Evolutionary conservation across 2,113 vertebrate genomes (phyloP).

Genomic region (Aphyosemion australe): DNA sequence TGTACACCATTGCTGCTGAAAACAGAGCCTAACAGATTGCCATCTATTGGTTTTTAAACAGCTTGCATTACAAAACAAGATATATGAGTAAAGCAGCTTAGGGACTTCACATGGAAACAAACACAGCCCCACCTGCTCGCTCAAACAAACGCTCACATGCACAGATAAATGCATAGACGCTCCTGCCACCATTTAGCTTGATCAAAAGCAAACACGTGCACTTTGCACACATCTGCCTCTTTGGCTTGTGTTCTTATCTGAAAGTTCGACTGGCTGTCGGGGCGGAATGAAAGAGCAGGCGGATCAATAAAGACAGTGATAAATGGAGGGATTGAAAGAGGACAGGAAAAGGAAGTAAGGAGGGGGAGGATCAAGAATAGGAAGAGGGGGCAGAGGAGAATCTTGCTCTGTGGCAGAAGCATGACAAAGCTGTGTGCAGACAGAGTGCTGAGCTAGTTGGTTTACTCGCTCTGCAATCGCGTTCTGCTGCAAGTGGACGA

Average conservation of each 20-base stretch:
- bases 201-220: slow-evolving; percentile 40
- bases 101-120: slow-evolving; percentile 41
- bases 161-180: slow-evolving; percentile 13
- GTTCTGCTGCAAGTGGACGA: slow-evolving; percentile 39
- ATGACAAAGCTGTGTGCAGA: slow-evolving; percentile 52
- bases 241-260: slow-evolving; percentile 15
- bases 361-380: neutral
- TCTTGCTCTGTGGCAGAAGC: slow-evolving; percentile 22
- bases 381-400: slow-evolving; percentile 4
- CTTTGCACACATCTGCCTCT: slow-evolving; percentile 10
- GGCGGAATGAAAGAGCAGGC: slow-evolving; percentile 26
- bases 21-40: slow-evolving; percentile 7
- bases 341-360: slow-evolving; percentile 4
- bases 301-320: slow-evolving; percentile 49
- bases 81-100: slow-evolving; percentile 60
- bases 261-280: slow-evolving; percentile 20
- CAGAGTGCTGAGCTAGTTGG: slow-evolving; percentile 34
- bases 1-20: slow-evolving; percentile 14
- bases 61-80: slow-evolving; percentile 31
- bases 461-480: slow-evolving; percentile 34
- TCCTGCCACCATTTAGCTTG: slow-evolving; percentile 16
- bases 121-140: slow-evolving; percentile 28
- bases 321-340: slow-evolving; percentile 29
- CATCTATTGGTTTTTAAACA: slow-evolving; percentile 12
- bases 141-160: slow-evolving; percentile 9